Evolutionary conservation across 2,113 vertebrate genomes (phyloP).

Genomic region (Oxyruncus cristatus): DNA sequence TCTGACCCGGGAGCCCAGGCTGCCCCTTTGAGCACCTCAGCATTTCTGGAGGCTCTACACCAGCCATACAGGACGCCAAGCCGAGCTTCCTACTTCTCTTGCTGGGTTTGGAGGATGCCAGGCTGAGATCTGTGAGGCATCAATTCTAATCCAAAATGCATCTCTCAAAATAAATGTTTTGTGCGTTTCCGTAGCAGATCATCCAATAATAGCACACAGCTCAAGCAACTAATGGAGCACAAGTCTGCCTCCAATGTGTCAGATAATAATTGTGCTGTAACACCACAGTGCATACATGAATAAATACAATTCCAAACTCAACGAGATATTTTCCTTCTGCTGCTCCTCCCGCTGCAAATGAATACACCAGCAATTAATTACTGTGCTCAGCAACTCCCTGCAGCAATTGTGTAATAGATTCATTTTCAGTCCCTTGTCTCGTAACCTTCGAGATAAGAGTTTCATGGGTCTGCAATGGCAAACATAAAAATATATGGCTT

Average conservation of each 20-base stretch:
- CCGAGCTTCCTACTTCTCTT: background rate
- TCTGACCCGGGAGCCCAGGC: background rate
- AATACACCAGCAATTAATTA: slow-evolving; percentile 67
- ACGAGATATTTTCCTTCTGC: slow-evolving; percentile 64
- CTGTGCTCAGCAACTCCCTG: slow-evolving; percentile 35
- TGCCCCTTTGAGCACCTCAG: background rate
- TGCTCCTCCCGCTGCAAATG: slow-evolving; percentile 54
- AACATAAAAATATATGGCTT: slow-evolving; percentile 45
- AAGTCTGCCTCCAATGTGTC: slow-evolving; percentile 41
- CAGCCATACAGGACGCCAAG: background rate
- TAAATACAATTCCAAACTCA: slow-evolving; percentile 64
- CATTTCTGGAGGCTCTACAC: background rate
- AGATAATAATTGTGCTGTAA: slow-evolving; percentile 52
- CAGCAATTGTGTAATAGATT: slow-evolving; percentile 53
- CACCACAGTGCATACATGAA: slow-evolving; percentile 50
- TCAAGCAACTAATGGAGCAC: slow-evolving; percentile 13
- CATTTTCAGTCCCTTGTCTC: slow-evolving; percentile 38
- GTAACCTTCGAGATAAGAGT: slow-evolving; percentile 45
- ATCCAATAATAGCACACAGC: slow-evolving; percentile 32
- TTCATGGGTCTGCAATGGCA: slow-evolving; percentile 29
- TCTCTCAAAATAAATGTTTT: slow-evolving; percentile 9
- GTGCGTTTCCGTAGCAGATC: slow-evolving; percentile 19
- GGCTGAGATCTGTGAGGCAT: background rate
- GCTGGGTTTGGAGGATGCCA: background rate
- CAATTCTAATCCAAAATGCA: background rate